A percentile compares a stretch with the other conserved stretches of the same genome.
Conservation (phyloP, 2,888 invertebrate genomes). For the Tiliacea aurago region DNA sequence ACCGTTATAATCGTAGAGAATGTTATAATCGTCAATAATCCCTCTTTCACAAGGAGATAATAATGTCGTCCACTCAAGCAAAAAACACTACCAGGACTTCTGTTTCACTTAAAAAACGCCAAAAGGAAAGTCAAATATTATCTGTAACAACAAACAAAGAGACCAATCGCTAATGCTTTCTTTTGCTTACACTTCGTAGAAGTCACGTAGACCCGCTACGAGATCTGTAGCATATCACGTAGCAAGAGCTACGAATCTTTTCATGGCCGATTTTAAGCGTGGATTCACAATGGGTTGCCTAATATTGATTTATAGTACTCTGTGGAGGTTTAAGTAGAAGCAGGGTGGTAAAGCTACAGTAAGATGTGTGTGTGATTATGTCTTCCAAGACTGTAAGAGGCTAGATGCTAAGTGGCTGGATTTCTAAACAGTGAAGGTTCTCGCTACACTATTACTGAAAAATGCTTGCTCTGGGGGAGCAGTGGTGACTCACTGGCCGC, state of each 20-base stretch:
- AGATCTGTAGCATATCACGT: slow-evolving; percentile 54
- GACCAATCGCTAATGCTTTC: slow-evolving; percentile 18
- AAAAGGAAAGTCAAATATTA: slow-evolving; percentile 6
- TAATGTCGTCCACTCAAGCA: not conserved
- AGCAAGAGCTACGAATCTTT: slow-evolving; percentile 59
- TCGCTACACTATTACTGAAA: not conserved
- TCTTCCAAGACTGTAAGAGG: not conserved
- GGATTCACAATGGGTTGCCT: not conserved
- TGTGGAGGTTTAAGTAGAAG: not conserved
- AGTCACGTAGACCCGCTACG: slow-evolving; percentile 57
- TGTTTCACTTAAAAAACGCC: not conserved
- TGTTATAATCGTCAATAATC: not conserved
- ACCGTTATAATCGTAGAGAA: not conserved
- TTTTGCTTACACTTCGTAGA: slow-evolving; percentile 27
- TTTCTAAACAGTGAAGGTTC: not conserved
- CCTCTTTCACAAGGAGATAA: not conserved
- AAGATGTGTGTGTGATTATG: no score
- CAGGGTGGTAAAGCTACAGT: not conserved
- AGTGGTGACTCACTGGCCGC: no score
- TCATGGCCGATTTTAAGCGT: slow-evolving; percentile 2
- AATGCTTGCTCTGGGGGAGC: not conserved
- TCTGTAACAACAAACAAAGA: not conserved
- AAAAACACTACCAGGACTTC: slow-evolving; percentile 1
- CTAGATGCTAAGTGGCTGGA: not conserved
- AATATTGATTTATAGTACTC: slow-evolving; percentile 28